Evolutionary conservation across 2,797 vertebrate species (phyloP).

Genomic region (Lycodopsis pacificus): DNA sequence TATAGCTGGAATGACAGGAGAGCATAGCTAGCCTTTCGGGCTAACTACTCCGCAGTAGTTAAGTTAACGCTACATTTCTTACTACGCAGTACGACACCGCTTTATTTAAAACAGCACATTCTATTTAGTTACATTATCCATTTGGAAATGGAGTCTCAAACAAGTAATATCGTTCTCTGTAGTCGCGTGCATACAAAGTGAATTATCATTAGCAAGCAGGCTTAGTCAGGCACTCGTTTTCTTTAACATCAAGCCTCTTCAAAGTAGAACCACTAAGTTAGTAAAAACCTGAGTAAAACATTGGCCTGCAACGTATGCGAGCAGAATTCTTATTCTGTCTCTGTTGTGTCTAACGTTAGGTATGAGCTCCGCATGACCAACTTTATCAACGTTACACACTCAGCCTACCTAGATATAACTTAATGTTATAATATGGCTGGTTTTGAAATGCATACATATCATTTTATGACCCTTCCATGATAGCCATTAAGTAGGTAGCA

Average conservation of each 20-base stretch:
- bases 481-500: not conserved
- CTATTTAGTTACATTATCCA: not conserved
- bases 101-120: not conserved
- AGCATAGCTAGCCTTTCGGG: conserved; percentile 38
- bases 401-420: not conserved
- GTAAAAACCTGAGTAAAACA: not conserved
- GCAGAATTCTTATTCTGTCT: not conserved
- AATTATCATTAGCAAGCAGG: conserved; percentile 22
- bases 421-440: not conserved
- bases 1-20: conserved; percentile 45
- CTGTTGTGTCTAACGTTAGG: not conserved
- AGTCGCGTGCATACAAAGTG: not conserved
- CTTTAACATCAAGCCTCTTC: not conserved
- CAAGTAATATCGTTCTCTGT: not conserved
- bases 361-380: not conserved
- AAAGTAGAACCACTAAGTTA: not conserved
- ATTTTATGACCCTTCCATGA: not conserved
- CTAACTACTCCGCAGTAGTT: conserved; percentile 17
- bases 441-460: not conserved
- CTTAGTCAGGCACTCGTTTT: not conserved
- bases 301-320: not conserved
- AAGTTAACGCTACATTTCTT: conserved; percentile 11
- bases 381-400: too few species aligned
- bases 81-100: not conserved
- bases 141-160: not conserved